Base-by-base conservation (phyloP, 2,888 invertebrate genomes). In the Rhagonycha lutea region DNA sequence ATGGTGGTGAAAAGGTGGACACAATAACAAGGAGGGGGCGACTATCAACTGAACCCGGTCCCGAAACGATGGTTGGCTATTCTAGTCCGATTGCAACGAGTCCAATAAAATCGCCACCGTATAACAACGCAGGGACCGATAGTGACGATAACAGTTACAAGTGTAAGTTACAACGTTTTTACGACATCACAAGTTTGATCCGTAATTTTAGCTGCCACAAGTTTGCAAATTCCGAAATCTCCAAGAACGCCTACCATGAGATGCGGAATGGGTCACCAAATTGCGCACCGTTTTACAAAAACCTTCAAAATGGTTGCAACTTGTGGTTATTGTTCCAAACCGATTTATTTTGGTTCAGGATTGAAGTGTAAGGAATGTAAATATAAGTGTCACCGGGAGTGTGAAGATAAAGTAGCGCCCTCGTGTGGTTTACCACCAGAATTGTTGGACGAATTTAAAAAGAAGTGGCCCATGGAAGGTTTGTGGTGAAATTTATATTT, bases 351-450 rank as follows among this genome's bases (percentile, higher is more conserved):
- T 86, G 94, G 93, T 32, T 91, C 92, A 23, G 94, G 94, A 9
- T 91, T 96, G 81, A 97, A 95, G 88, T 98, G 98, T 88, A 97
- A 94, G 87, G 97, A 97, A 88, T 98, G 98, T 92, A 98, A 97
- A 90, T 97, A 96, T 86, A 95, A 94, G 83, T 95, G 95, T 86
- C 95, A 95, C 88, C 90, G 93, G 87, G 96, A 97, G 84, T 98
- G 98, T 86, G 96, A 96, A 84, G 92, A 93, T 69, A 96, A 95
- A 89, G 98, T 97, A 81, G 95, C 97, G 80, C 96, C 97, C 0
- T 96, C 96, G 60, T 98, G 98, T 88, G 96, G 96, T 28, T 89
- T 98, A 81, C 96, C 97, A n/a, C 92, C 92, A 12, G 95, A 95
- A 86, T 92, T 95, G 81, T 92, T 97, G 26, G 92, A 94, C 78